Conservation (phyloP, 1,140 invertebrate genomes). For the Eumaeus atala region DNA sequence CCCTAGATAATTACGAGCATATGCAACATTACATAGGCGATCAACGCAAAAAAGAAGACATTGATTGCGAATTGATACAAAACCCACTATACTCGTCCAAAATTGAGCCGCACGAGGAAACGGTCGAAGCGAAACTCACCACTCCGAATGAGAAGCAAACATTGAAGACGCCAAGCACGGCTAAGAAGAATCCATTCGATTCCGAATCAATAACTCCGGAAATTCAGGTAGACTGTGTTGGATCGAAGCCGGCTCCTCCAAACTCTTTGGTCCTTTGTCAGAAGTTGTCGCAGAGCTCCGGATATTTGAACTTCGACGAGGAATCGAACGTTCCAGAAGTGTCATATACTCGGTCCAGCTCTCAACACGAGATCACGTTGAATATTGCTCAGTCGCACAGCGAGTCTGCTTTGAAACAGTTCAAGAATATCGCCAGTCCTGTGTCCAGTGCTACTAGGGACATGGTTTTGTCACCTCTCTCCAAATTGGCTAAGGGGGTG, state of each 20-base stretch:
- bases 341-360: slow-evolving; percentile 63
- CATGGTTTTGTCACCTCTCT: slow-evolving; percentile 83
- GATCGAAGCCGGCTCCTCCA: slow-evolving; percentile 62
- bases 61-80: slow-evolving; percentile 60
- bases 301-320: slow-evolving; percentile 74
- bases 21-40: slow-evolving; percentile 66
- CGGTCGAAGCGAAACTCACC: slow-evolving; percentile 18
- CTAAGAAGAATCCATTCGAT: slow-evolving; percentile 75
- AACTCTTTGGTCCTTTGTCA: slow-evolving; percentile 74
- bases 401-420: slow-evolving; percentile 83
- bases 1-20: slow-evolving; percentile 69
- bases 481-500: slow-evolving; percentile 88
- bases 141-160: slow-evolving; percentile 32
- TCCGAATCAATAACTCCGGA: slow-evolving; percentile 45
- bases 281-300: slow-evolving; percentile 81
- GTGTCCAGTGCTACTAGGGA: slow-evolving; percentile 79
- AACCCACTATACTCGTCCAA: slow-evolving; percentile 70
- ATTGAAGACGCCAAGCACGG: slow-evolving; percentile 47
- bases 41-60: slow-evolving; percentile 47
- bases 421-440: slow-evolving; percentile 80
- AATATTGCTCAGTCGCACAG: slow-evolving; percentile 86
- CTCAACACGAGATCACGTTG: slow-evolving; percentile 77
- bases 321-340: slow-evolving; percentile 27
- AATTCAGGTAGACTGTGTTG: slow-evolving; percentile 72
- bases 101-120: slow-evolving; percentile 59